Percentiles rank a stretch among this genome's conserved stretches.
phyloP scores from a whole-genome alignment of 2,113 vertebrate species.

The Chloropsis cyanopogon region DNA sequence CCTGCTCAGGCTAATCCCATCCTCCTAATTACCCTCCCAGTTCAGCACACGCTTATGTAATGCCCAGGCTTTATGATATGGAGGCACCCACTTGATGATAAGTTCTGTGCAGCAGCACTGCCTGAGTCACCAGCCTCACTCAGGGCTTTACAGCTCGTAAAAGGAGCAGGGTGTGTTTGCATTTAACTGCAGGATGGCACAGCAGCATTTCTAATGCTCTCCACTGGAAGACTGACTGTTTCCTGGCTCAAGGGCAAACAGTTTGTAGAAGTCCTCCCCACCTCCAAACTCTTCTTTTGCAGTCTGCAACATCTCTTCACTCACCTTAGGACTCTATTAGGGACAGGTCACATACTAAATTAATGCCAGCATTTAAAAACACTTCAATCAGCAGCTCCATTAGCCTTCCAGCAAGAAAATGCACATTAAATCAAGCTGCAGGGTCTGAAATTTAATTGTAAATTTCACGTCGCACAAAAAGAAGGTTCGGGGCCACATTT shows the following conservation, averaged over 20 bases:
- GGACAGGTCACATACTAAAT: slow-evolving; percentile 3
- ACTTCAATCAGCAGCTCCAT: slow-evolving; percentile 4
- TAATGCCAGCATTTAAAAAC: background rate
- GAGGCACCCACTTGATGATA: slow-evolving; percentile 31
- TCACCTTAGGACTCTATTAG: background rate
- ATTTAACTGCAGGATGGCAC: background rate
- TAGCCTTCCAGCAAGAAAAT: slow-evolving; percentile 44
- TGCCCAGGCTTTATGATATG: background rate
- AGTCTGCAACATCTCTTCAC: background rate
- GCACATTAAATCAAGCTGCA: slow-evolving; percentile 37
- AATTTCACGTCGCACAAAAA: background rate
- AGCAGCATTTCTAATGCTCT: background rate
- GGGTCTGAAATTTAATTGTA: slow-evolving; percentile 37
- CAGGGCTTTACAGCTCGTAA: background rate
- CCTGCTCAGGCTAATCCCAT: background rate
- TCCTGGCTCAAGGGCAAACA: slow-evolving; percentile 31
- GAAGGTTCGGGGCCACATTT: slow-evolving; percentile 56
- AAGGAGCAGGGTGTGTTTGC: slow-evolving; percentile 15
- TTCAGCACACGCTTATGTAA: background rate
- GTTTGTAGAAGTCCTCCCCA: background rate
- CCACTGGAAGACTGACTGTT: background rate
- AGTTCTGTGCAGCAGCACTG: background rate
- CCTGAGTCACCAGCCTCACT: background rate
- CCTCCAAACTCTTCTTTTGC: background rate
- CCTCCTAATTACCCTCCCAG: background rate